These are phyloP conservation scores for Campaea margaritaria DNA, from an alignment of 2,888 invertebrate species.

Conservation along the genomic window DNA sequence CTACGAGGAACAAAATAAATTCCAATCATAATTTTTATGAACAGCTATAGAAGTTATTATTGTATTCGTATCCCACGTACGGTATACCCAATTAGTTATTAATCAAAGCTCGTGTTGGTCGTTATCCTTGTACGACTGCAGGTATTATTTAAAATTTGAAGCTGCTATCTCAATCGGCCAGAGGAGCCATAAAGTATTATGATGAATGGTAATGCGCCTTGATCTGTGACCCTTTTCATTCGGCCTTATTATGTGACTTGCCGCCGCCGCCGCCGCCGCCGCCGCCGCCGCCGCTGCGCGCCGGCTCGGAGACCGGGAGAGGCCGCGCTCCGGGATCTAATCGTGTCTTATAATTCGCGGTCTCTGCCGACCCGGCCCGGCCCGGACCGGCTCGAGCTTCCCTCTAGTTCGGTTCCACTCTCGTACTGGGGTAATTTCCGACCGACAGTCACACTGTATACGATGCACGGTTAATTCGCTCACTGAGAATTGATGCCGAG, in stretches of 20 bases:
- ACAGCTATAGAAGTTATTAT: too few species aligned
- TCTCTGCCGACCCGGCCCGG: too few species aligned
- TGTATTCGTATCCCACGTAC: too few species aligned
- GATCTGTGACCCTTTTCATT: constrained; percentile 18
- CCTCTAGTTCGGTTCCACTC: too few species aligned
- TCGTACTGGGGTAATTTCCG: too few species aligned
- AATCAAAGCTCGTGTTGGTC: not conserved
- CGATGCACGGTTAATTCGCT: not conserved
- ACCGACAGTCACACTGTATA: not conserved
- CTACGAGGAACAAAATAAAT: too few species aligned
- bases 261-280: not conserved
- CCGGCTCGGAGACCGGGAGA: too few species aligned
- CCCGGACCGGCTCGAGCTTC: too few species aligned
- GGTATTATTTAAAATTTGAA: constrained; percentile 8
- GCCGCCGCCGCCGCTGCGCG: not conserved
- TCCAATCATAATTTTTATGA: too few species aligned
- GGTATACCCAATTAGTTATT: too few species aligned
- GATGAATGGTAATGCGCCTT: constrained; percentile 15
- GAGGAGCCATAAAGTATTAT: constrained; percentile 13
- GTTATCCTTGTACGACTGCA: not conserved
- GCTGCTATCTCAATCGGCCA: constrained; percentile 13
- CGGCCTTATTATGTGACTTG: not conserved
- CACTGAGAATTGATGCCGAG: constrained; percentile 1
- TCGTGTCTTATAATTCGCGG: too few species aligned
- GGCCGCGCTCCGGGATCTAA: too few species aligned